A percentile compares a stretch with the other conserved stretches of the same genome.
phyloP scores from a whole-genome alignment of 2,888 invertebrate genomes.

The Oscheius sp. region DNA sequence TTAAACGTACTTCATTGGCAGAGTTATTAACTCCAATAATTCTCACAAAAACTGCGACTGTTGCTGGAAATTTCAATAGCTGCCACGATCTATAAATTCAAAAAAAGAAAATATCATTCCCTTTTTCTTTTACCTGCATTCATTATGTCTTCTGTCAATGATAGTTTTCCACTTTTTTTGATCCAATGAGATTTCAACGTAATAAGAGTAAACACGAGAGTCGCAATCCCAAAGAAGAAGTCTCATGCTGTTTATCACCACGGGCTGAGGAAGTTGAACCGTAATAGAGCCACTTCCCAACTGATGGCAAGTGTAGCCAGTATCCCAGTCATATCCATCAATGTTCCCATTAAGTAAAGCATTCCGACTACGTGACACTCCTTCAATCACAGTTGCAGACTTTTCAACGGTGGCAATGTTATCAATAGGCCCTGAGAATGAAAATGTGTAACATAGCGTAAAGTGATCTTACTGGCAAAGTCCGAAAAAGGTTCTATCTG shows the following conservation, averaged over 20 bases:
- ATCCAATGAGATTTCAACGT: constrained; percentile 74
- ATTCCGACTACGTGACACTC: constrained; percentile 90
- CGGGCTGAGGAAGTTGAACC: constrained; percentile 94
- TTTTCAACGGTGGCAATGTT: constrained; percentile 91
- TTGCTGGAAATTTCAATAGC: constrained; percentile 82
- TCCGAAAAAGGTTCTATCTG: neutral
- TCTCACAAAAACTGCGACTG: constrained; percentile 89
- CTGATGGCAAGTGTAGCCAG: constrained; percentile 70
- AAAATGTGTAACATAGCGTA: too few species aligned
- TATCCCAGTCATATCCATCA: constrained; percentile 48
- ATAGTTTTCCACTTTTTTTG: constrained; percentile 76
- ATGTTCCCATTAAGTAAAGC: constrained; percentile 88
- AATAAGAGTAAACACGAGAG: constrained; percentile 73
- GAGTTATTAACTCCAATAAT: constrained; percentile 96
- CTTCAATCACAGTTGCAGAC: constrained; percentile 93
- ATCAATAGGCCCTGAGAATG: constrained; percentile 80
- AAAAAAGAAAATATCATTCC: neutral
- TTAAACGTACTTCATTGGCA: constrained; percentile 72
- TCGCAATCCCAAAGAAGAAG: constrained; percentile 93
- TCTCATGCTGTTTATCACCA: constrained; percentile 87
- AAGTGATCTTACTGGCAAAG: neutral
- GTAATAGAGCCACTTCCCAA: constrained; percentile 88
- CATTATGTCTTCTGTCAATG: constrained; percentile 85
- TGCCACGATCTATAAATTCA: constrained; percentile 84
- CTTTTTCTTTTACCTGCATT: constrained; percentile 75